phyloP scores from a whole-genome alignment of 1,140 invertebrate genomes.

The Drosophila grimshawi region DNA sequence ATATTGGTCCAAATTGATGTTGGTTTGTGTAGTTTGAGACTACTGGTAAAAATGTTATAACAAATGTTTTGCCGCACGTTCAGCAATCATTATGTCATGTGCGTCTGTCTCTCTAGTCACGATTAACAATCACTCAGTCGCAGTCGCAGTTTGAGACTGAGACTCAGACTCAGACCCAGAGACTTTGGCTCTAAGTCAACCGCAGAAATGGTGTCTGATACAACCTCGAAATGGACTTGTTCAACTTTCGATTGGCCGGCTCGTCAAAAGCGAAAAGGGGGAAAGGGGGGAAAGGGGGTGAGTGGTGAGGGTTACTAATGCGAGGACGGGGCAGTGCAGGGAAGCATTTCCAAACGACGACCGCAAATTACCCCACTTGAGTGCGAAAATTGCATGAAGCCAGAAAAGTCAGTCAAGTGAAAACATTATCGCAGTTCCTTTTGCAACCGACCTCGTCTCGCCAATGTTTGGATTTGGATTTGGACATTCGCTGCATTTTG shows the following conservation, averaged over 20 bases:
- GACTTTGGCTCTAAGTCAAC: conserved; percentile 4
- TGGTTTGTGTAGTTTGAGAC: conserved; percentile 5
- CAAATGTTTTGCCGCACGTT: conserved; percentile 55
- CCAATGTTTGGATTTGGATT: conserved; percentile 28
- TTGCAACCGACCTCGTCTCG: conserved; percentile 24
- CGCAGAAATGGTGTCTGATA: conserved; percentile 52
- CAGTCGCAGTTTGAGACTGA: background rate
- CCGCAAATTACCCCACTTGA: conserved; percentile 76
- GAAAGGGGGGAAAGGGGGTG: background rate
- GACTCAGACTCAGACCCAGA: too few species aligned
- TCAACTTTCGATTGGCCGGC: conserved; percentile 65
- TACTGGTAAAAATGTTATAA: conserved; percentile 52
- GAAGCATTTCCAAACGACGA: conserved; percentile 54
- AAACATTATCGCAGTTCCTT: conserved; percentile 47
- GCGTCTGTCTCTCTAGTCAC: conserved; percentile 22
- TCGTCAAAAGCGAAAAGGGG: conserved; percentile 44
- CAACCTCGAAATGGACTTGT: conserved; percentile 70
- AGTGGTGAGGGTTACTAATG: too few species aligned
- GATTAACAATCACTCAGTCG: conserved; percentile 61
- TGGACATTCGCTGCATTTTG: conserved; percentile 34
- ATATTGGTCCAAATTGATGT: background rate
- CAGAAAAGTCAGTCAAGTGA: conserved; percentile 63
- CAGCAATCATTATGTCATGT: conserved; percentile 69
- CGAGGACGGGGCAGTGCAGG: background rate
- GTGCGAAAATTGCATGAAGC: conserved; percentile 69